Evolutionary conservation across 2,888 invertebrate genomes (phyloP).

Genomic region (Cerastoderma edule): DNA sequence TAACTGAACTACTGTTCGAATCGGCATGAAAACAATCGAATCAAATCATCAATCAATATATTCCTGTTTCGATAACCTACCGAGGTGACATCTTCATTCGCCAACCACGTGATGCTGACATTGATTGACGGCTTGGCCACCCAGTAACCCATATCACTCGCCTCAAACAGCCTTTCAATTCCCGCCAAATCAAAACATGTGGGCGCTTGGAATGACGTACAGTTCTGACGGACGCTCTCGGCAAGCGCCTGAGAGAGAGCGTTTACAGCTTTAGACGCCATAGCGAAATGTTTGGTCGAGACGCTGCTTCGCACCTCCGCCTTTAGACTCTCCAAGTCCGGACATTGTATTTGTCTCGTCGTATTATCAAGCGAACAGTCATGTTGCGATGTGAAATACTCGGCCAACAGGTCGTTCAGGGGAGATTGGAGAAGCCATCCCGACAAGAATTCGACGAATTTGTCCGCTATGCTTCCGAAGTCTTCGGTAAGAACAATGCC

Average conservation of each 20-base stretch:
- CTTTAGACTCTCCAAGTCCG: conserved; percentile 16
- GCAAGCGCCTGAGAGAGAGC: neutral
- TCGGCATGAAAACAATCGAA: too few species aligned
- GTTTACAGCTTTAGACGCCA: conserved; percentile 7
- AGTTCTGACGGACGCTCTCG: conserved; percentile 18
- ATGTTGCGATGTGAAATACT: conserved; percentile 32
- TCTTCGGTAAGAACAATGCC: neutral
- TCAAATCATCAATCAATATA: neutral
- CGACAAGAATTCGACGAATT: conserved; percentile 1
- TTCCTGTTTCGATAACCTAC: neutral
- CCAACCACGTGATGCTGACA: neutral
- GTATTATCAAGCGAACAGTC: conserved; percentile 37
- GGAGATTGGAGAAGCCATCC: conserved; percentile 8
- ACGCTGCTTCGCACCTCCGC: conserved; percentile 5
- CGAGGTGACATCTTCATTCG: neutral
- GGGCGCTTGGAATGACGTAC: conserved; percentile 12
- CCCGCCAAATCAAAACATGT: neutral
- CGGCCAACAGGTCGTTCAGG: conserved; percentile 4
- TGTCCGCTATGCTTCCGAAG: neutral
- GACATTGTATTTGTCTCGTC: neutral
- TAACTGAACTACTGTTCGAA: too few species aligned
- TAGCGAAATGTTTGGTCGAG: conserved; percentile 4
- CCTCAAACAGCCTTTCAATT: neutral
- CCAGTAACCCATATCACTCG: neutral
- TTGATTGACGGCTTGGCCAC: neutral